Evolutionary conservation across 2,888 invertebrate species (phyloP).

Genomic region (Spisula subtruncata): DNA sequence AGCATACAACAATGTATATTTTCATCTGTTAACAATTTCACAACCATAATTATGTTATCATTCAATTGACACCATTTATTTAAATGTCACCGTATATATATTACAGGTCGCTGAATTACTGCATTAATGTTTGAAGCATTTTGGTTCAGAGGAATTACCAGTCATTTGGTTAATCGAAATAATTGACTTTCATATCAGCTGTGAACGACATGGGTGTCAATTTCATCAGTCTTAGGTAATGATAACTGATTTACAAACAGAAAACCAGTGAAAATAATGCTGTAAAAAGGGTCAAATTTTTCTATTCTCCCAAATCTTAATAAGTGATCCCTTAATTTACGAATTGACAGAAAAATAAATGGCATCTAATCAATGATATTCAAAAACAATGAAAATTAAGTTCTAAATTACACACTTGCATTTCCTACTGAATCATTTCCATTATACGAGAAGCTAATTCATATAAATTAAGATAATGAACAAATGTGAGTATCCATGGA

Average conservation of each 20-base stretch:
- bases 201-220: too few species aligned
- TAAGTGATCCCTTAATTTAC: neutral
- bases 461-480: neutral
- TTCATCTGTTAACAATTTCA: neutral
- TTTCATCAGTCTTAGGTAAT: too few species aligned
- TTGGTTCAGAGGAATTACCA: too few species aligned
- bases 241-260: too few species aligned
- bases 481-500: neutral
- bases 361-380: constrained; percentile 13
- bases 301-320: neutral
- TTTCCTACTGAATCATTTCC: neutral
- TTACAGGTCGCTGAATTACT: neutral
- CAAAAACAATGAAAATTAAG: constrained; percentile 24
- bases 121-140: too few species aligned
- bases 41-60: constrained; percentile 5
- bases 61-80: constrained; percentile 23
- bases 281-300: too few species aligned
- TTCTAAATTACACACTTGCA: neutral
- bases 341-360: constrained; percentile 10
- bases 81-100: neutral
- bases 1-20: constrained; percentile 27
- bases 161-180: too few species aligned
- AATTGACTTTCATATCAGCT: too few species aligned
- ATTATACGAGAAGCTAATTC: neutral
- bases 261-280: too few species aligned